Evolutionary conservation across 2,888 invertebrate species (phyloP), one percentile per base, ranked within the genome.

Genomic region (Lumbricus terrestris): DNA sequence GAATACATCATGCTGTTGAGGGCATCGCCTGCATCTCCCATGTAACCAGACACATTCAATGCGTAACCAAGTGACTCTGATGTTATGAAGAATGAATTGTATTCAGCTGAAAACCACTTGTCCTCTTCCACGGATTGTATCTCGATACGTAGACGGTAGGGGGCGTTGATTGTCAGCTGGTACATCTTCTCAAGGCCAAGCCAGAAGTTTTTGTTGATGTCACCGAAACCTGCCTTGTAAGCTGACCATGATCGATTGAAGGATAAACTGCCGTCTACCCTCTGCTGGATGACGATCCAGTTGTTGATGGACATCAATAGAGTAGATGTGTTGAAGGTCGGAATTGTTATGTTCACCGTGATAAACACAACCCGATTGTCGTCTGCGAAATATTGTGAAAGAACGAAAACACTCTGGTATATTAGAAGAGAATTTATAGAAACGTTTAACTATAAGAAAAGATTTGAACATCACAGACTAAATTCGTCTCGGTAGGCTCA

Each of bases 251-350:
- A n/a, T 38, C 54, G 83, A 13, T 89, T 82, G 54, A 90, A 90
- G 35, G 20, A n/a, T n/a, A n/a, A n/a, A n/a, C 82, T 42, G 40
- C 54, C 82, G 82, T 82, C 89, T 18, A 88, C n/a, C 37, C 90
- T 90, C 35, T 90, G 90, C 20, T 85, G 47, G 42, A 90, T 88
- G 42, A 90, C 90, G 37, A 90, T 47, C 90, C 90, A 90, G 35
- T 90, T 90, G 88, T 90, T 85, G 88, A 90, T 37, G 16, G 85
- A 29, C 69, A 69, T 69, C 69, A 69, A 8, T n/a, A n/a, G 69
- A n/a, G 69, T 11, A n/a, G 69, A 2, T 11, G 0, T n/a, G 0
- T n/a, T n/a, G n/a, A 69, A n/a, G 11, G n/a, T 69, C 69, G 69
- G n/a, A 69, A 69, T 69, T 3, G 69, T n/a, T 8, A 69, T 13